Evolutionary conservation across 1,140 invertebrate genomes (phyloP), one percentile per base, ranked within the genome.

Genomic region (Schmidtea mediterranea): DNA sequence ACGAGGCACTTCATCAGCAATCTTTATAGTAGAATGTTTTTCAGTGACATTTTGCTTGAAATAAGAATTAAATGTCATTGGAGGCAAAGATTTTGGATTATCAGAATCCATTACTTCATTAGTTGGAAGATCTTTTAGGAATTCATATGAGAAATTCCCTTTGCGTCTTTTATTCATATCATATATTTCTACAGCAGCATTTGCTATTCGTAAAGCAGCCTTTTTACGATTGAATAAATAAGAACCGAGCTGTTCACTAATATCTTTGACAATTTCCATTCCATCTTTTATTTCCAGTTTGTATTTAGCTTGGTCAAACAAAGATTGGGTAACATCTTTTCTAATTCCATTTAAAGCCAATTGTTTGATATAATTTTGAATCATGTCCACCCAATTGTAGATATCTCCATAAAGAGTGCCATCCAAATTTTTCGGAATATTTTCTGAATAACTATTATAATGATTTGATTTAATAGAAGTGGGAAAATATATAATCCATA

Each of bases 351-450:
- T 63, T 58, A 56, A 62, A 15, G 66, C 66, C 8, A 67, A 54
- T 59, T 68, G 64, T 32, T 65, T 52, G 39, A 68, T 67, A 48
- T 68, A 68, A 49, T 68, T 68, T 53, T 68, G 62, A 49, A 68
- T 67, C 2, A 68, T 54, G 22, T 60, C 59, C 2, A 65, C 66
- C 66, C 66, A 68, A 55, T 68, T 68, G 51, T 65, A 62, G 2
- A 68, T 62, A 57, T 68, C 66, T 10, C 66, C 66, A 36, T 63
- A 57, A 21, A 68, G 51, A 12, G 59, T 57, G 6, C 63, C 63
- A 40, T 54, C 38, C 13, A 5, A 16, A 9, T 6, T 2, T 15
- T 22, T 16, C 18, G 52, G 50, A n/a, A 51, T 38, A 5, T 22
- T n/a, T 37, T 40, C 36, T 32, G 26, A 32, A 32, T 32, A 32